phyloP scores from a whole-genome alignment of 1,140 invertebrate species.

The Antheraea mylitta region DNA sequence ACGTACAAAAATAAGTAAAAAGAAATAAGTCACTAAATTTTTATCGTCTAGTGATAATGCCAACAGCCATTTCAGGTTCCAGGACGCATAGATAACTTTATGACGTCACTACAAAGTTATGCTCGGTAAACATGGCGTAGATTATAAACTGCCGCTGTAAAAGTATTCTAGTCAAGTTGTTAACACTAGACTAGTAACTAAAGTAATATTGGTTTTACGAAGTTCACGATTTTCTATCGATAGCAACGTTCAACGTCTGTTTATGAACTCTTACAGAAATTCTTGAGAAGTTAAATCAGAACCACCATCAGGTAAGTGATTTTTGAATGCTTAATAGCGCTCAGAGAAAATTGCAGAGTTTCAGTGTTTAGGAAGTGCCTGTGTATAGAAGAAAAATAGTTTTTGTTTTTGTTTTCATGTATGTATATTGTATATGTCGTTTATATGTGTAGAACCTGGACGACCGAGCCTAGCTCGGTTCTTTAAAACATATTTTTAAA shows the following conservation, averaged over 20 bases:
- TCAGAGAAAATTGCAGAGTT: too few relatives aligned
- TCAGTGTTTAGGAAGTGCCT: too few relatives aligned
- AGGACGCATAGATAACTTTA: constrained; percentile 20
- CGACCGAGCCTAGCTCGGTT: too few relatives aligned
- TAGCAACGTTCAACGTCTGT: neutral
- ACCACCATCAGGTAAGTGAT: neutral
- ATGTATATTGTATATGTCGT: too few relatives aligned
- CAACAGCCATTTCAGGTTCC: constrained; percentile 2
- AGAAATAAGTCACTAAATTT: neutral
- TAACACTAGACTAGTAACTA: constrained; percentile 13
- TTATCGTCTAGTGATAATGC: neutral
- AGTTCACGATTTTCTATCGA: constrained; percentile 18
- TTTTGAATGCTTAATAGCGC: too few relatives aligned
- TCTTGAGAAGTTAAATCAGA: neutral
- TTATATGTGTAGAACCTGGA: too few relatives aligned
- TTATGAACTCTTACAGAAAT: constrained; percentile 1
- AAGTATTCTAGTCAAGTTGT: constrained; percentile 14
- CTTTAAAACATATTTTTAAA: too few relatives aligned
- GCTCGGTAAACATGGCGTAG: constrained; percentile 17
- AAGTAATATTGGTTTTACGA: constrained; percentile 21
- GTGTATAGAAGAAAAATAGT: too few relatives aligned
- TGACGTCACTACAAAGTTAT: constrained; percentile 24
- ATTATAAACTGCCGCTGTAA: constrained; percentile 20
- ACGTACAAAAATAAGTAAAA: neutral
- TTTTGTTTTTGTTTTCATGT: too few relatives aligned